Evolutionary conservation across 30 jellyfish, hydroid and myxozoan genomes (phyloP).

Genomic region (Turritopsis dohrnii): DNA sequence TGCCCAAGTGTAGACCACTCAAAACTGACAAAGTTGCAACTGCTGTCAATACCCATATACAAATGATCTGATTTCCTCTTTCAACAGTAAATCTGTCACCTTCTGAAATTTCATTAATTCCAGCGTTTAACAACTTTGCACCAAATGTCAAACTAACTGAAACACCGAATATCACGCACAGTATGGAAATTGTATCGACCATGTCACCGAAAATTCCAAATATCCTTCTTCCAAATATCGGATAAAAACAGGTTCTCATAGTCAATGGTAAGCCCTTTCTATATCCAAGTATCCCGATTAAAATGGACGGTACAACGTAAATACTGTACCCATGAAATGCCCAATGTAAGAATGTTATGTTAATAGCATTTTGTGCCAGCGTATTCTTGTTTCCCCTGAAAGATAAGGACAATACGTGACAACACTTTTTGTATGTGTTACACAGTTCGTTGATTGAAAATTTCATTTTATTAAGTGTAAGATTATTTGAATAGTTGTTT

Average conservation of each 20-base stretch:
- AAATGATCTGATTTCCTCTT: not conserved
- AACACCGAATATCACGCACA: not conserved
- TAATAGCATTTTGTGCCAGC: not conserved
- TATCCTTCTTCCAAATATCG: not conserved
- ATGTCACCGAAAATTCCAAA: not conserved
- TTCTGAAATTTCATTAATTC: not conserved
- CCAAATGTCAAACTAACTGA: not conserved
- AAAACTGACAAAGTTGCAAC: not conserved
- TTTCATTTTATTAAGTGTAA: no score
- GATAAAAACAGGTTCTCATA: not conserved
- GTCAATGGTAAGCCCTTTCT: conserved; percentile 3
- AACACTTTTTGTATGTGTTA: no score
- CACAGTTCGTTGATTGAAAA: no score
- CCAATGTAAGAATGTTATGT: not conserved
- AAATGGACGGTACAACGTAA: not conserved
- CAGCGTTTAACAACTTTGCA: not conserved
- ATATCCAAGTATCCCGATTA: not conserved
- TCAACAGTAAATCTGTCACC: not conserved
- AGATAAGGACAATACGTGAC: no score
- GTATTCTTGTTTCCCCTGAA: not conserved
- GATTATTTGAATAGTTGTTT: no score
- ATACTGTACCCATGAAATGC: not conserved
- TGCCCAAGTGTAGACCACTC: not conserved
- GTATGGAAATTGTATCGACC: not conserved
- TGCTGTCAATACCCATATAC: not conserved